These are phyloP conservation scores for Dynastes maya DNA, from an alignment of 2,888 invertebrate species.

Conservation along the genomic window DNA sequence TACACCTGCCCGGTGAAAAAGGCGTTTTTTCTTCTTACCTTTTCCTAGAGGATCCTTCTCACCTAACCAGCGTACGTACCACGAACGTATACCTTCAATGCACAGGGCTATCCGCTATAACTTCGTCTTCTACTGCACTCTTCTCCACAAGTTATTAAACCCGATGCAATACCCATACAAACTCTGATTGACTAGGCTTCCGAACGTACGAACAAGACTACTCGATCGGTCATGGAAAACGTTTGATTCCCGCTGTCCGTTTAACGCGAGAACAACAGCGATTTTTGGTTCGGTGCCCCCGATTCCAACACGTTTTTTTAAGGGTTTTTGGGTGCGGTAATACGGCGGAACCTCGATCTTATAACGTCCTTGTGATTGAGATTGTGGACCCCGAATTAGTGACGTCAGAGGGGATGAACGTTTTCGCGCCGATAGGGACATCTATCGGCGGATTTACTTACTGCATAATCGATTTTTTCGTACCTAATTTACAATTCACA, in stretches of 20 bases:
- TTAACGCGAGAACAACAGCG: slow-evolving; percentile 59
- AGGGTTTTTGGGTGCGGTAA: slow-evolving; percentile 64
- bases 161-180: slow-evolving; percentile 67
- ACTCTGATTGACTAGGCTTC: slow-evolving; percentile 60
- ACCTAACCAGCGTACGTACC: not conserved
- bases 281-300: slow-evolving; percentile 55
- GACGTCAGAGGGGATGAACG: slow-evolving; percentile 65
- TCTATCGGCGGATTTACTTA: slow-evolving; percentile 48
- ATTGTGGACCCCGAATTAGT: slow-evolving; percentile 64
- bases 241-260: slow-evolving; percentile 59
- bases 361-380: slow-evolving; percentile 67
- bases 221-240: slow-evolving; percentile 57
- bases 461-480: slow-evolving; percentile 19
- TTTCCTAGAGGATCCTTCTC: not conserved
- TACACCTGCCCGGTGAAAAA: slow-evolving; percentile 53
- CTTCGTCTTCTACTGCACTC: slow-evolving; percentile 59
- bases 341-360: slow-evolving; percentile 57
- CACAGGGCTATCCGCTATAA: slow-evolving; percentile 65
- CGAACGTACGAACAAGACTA: slow-evolving; percentile 64
- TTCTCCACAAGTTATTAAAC: slow-evolving; percentile 65
- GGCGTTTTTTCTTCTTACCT: no score
- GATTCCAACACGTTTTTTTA: slow-evolving; percentile 48
- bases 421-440: slow-evolving; percentile 56
- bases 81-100: slow-evolving; percentile 61
- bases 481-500: not conserved